Evolutionary conservation across 1,140 invertebrate species (phyloP).

Genomic region (Physella acuta): DNA sequence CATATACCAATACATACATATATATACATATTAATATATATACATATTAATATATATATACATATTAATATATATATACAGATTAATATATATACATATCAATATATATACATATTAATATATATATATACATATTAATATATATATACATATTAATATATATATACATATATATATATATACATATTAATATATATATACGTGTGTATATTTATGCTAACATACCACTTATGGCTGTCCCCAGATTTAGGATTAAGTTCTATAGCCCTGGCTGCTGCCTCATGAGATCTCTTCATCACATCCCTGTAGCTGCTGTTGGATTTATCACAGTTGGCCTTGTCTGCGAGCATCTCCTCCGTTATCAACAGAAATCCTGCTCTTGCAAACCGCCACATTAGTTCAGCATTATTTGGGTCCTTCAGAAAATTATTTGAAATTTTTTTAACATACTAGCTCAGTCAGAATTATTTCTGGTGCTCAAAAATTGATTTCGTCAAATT

Average conservation of each 20-base stretch:
- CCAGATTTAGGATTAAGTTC: slow-evolving; percentile 63
- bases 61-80: too few relatives aligned
- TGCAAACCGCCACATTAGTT: slow-evolving; percentile 71
- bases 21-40: too few relatives aligned
- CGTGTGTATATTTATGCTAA: background rate
- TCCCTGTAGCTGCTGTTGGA: slow-evolving; percentile 62
- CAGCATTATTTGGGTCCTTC: slow-evolving; percentile 23
- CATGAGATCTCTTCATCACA: slow-evolving; percentile 66
- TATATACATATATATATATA: too few relatives aligned
- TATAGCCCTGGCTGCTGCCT: slow-evolving; percentile 67
- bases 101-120: too few relatives aligned
- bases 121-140: too few relatives aligned
- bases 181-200: too few relatives aligned
- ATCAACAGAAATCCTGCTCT: slow-evolving; percentile 66
- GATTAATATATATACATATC: too few relatives aligned
- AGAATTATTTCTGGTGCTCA: background rate
- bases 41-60: too few relatives aligned
- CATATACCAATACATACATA: too few relatives aligned
- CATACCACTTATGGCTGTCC: slow-evolving; percentile 79
- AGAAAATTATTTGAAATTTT: background rate
- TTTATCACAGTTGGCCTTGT: slow-evolving; percentile 59
- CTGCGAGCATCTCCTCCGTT: slow-evolving; percentile 60
- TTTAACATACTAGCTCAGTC: background rate
- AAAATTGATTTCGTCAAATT: background rate
- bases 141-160: too few relatives aligned